Conservation (phyloP, 2,797 vertebrate species). For the Helostoma temminkii region DNA sequence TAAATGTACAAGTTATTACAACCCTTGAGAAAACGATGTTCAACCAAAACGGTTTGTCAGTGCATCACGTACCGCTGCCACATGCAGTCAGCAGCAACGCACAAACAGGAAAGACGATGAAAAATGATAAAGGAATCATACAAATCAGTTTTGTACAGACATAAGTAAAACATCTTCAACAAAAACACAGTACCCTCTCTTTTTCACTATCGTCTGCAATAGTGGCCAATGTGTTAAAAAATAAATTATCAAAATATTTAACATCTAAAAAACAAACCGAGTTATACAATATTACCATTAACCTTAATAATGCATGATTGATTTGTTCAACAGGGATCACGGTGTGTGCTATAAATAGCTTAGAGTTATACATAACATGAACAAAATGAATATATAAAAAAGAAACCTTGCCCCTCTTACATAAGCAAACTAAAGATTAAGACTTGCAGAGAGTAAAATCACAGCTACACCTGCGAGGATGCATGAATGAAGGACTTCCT, state of each 20-base stretch:
- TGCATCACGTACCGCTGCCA: conserved; percentile 53
- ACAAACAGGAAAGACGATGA: conserved; percentile 38
- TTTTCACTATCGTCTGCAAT: conserved; percentile 74
- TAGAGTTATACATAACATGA: conserved; percentile 72
- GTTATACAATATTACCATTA: conserved; percentile 72
- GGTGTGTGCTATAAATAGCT: conserved; percentile 78
- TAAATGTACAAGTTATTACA: conserved; percentile 88
- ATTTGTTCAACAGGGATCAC: conserved; percentile 77
- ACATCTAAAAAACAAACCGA: conserved; percentile 76
- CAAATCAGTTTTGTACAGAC: conserved; percentile 78
- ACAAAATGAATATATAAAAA: conserved; percentile 60
- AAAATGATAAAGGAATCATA: conserved; percentile 53
- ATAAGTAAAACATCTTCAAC: conserved; percentile 66
- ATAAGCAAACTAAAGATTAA: conserved; percentile 71
- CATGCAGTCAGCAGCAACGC: conserved; percentile 55
- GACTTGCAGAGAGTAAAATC: conserved; percentile 67
- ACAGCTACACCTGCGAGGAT: conserved; percentile 62
- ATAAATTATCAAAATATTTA: conserved; percentile 89
- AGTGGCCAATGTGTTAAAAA: conserved; percentile 80
- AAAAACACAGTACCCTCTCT: conserved; percentile 78
- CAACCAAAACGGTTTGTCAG: conserved; percentile 44
- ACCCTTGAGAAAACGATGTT: conserved; percentile 77
- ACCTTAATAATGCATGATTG: conserved; percentile 70
- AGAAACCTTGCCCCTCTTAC: conserved; percentile 67
- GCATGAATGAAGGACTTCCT: conserved; percentile 32